Evolutionary conservation across 2,888 invertebrate genomes (phyloP).

Genomic region (Ophion obscuratus): DNA sequence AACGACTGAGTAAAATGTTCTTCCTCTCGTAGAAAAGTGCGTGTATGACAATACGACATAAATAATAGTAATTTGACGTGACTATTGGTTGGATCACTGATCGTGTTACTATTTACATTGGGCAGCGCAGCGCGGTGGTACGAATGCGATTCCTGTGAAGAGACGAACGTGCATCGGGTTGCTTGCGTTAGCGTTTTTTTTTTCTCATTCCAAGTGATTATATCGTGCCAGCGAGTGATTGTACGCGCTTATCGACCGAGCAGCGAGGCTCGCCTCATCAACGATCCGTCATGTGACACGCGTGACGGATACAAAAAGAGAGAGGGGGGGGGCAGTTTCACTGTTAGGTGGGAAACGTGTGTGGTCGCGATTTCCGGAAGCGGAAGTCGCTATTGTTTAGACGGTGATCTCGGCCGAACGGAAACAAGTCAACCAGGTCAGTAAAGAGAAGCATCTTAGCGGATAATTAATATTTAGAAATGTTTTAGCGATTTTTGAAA

Average conservation of each 20-base stretch:
- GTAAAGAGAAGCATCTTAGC: constrained; percentile 48
- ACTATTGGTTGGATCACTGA: constrained; percentile 1
- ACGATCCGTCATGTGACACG: not conserved
- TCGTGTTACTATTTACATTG: constrained; percentile 24
- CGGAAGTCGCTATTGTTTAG: constrained; percentile 48
- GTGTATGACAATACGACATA: not conserved
- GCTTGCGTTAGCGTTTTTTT: not conserved
- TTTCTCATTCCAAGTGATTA: not conserved
- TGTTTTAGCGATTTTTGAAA: not conserved
- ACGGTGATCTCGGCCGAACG: constrained; percentile 50
- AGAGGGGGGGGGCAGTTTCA: not conserved
- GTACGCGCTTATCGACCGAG: constrained; percentile 13
- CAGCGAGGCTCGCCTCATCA: not conserved
- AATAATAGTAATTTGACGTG: constrained; percentile 9
- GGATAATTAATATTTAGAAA: not conserved
- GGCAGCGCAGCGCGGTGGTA: not conserved
- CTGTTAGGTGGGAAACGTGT: not conserved
- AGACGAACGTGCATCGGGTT: not conserved
- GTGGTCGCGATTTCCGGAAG: constrained; percentile 28
- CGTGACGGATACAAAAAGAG: not conserved
- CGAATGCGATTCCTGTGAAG: not conserved
- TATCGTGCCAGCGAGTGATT: not conserved
- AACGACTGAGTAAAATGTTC: not conserved
- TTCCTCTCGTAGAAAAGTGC: constrained; percentile 3
- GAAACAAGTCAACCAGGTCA: constrained; percentile 62